Evolutionary conservation across 2,113 vertebrate genomes (phyloP).

Genomic region (Pimephales promelas): DNA sequence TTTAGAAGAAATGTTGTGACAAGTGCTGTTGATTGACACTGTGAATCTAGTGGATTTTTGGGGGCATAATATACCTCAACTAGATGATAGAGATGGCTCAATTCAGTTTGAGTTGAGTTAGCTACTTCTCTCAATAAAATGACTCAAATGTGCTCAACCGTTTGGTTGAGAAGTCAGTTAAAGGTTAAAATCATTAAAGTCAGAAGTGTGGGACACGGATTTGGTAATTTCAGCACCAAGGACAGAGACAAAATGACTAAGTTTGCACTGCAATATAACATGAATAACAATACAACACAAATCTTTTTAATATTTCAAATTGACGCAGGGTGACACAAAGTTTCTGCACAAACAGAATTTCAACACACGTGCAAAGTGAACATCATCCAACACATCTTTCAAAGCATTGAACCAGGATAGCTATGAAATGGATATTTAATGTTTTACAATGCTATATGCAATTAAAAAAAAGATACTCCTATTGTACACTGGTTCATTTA

Average conservation of each 20-base stretch:
- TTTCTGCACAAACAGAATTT: not conserved
- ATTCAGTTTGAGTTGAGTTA: too few species aligned
- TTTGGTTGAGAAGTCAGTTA: too few species aligned
- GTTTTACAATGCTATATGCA: not conserved
- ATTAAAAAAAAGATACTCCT: too few species aligned
- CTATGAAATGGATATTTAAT: not conserved
- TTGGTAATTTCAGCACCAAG: constrained; percentile 16
- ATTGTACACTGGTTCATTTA: not conserved
- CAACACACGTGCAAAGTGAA: not conserved
- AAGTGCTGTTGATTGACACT: too few species aligned
- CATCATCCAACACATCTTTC: not conserved
- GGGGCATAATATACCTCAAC: too few species aligned
- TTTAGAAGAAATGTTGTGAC: too few species aligned
- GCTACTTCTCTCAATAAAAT: too few species aligned
- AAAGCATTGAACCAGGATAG: not conserved
- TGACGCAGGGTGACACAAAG: not conserved
- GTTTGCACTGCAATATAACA: not conserved
- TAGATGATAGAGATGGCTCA: too few species aligned
- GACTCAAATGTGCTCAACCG: too few species aligned
- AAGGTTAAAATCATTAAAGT: not conserved
- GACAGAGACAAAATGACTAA: not conserved
- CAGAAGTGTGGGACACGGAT: not conserved
- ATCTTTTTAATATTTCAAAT: not conserved
- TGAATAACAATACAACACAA: not conserved
- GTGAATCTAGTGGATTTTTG: too few species aligned